These are phyloP conservation scores for Takifugu rubripes DNA, from an alignment of 2,797 vertebrate genomes.

Conservation along the genomic window DNA sequence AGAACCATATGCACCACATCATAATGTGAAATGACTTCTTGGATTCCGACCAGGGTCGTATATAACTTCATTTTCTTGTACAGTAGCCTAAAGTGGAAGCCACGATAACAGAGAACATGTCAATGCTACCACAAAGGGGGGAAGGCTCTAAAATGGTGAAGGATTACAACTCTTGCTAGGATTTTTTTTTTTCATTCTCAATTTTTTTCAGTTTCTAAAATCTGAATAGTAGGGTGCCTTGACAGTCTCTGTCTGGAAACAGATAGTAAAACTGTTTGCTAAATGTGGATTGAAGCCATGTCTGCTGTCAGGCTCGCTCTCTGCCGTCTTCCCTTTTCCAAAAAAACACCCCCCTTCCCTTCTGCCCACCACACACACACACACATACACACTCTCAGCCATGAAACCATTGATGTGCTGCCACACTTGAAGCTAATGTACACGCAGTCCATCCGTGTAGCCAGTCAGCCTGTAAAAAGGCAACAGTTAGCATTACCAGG, in stretches of 20 bases:
- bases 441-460: slow-evolving; percentile 31
- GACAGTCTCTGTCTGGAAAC: slow-evolving; percentile 43
- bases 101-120: slow-evolving; percentile 55
- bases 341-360: slow-evolving; percentile 5
- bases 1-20: slow-evolving; percentile 64
- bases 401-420: slow-evolving; percentile 29
- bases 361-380: slow-evolving; percentile 12
- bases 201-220: slow-evolving; percentile 1
- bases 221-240: slow-evolving; percentile 4
- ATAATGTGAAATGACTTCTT: slow-evolving; percentile 63
- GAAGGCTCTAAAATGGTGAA: not conserved
- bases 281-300: slow-evolving; percentile 34
- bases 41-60: slow-evolving; percentile 58
- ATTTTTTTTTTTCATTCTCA: slow-evolving; percentile 1
- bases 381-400: slow-evolving; percentile 9
- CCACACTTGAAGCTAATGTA: slow-evolving; percentile 37
- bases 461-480: slow-evolving; percentile 44
- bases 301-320: slow-evolving; percentile 25
- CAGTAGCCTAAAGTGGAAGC: slow-evolving; percentile 45
- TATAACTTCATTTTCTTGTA: slow-evolving; percentile 60
- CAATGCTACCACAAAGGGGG: slow-evolving; percentile 52
- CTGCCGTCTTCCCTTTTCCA: slow-evolving; percentile 14
- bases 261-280: slow-evolving; percentile 46
- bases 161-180: not conserved
- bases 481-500: slow-evolving; percentile 47